phyloP scores from a whole-genome alignment of 2,113 vertebrate genomes.

The Dasyurus viverrinus region DNA sequence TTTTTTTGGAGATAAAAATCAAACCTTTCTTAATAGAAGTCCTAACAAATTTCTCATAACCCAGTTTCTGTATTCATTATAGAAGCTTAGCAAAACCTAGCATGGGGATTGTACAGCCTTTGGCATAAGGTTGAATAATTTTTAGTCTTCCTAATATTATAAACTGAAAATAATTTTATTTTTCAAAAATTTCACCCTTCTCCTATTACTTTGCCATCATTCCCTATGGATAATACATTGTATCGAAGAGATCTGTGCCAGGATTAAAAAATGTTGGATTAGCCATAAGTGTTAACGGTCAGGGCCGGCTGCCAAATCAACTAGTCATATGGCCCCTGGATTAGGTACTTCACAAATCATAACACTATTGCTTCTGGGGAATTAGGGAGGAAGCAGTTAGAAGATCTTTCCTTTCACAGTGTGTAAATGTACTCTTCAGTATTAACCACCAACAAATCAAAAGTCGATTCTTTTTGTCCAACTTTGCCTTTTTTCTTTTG shows the following conservation, averaged over 20 bases:
- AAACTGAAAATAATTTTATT: background rate
- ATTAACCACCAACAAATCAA: background rate
- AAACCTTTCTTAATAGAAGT: slow-evolving; percentile 31
- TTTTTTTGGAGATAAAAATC: slow-evolving; percentile 50
- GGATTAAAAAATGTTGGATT: background rate
- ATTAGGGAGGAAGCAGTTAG: background rate
- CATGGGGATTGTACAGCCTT: background rate
- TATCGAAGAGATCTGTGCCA: background rate
- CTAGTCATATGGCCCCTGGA: background rate
- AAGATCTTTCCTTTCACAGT: background rate
- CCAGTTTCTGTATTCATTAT: background rate
- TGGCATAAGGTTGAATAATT: background rate
- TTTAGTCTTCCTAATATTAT: background rate
- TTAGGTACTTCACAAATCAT: background rate
- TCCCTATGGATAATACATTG: background rate
- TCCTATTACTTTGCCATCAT: background rate
- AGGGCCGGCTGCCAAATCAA: background rate
- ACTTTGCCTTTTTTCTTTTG: background rate
- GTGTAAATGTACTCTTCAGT: background rate
- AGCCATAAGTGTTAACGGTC: background rate
- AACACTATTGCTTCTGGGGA: background rate
- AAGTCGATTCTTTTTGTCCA: background rate
- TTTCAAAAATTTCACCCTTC: background rate
- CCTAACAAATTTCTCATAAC: background rate
- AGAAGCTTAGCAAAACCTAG: background rate